Evolutionary conservation across 2,888 invertebrate genomes (phyloP).

Genomic region (Nomada lathburiana): DNA sequence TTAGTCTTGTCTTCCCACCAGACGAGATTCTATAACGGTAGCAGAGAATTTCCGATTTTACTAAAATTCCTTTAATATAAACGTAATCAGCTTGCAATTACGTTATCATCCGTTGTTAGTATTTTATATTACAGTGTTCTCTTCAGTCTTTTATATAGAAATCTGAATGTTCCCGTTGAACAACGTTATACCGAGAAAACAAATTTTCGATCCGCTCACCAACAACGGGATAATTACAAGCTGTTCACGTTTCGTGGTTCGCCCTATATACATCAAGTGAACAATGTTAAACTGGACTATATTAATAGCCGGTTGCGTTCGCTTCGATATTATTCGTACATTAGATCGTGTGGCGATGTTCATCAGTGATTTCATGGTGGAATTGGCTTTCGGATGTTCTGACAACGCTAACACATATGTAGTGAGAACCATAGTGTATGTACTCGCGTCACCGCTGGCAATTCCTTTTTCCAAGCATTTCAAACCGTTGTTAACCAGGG

Average conservation of each 20-base stretch:
- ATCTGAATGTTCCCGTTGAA: too few species aligned
- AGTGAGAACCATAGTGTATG: slow-evolving; percentile 85
- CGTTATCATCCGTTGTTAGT: too few species aligned
- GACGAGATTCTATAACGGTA: slow-evolving; percentile 81
- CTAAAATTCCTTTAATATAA: too few species aligned
- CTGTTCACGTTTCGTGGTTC: neutral
- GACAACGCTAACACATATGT: slow-evolving; percentile 86
- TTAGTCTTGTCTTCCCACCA: slow-evolving; percentile 86
- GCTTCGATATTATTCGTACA: slow-evolving; percentile 59
- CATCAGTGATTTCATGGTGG: slow-evolving; percentile 83
- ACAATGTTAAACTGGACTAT: neutral
- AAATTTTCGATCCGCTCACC: too few species aligned
- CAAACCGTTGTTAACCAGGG: slow-evolving; percentile 86
- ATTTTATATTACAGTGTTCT: too few species aligned
- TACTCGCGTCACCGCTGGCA: slow-evolving; percentile 79
- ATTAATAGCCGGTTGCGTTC: neutral
- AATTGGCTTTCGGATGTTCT: slow-evolving; percentile 84
- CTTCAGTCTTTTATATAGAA: too few species aligned
- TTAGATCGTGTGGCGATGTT: slow-evolving; percentile 82
- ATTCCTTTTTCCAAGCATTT: slow-evolving; percentile 86
- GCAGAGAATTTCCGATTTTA: too few species aligned
- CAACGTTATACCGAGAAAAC: too few species aligned
- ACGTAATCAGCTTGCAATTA: too few species aligned
- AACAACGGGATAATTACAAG: neutral
- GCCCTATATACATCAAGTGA: neutral